These are phyloP conservation scores for Steatornis caripensis DNA, from an alignment of 2,113 vertebrate genomes.

Conservation along the genomic window DNA sequence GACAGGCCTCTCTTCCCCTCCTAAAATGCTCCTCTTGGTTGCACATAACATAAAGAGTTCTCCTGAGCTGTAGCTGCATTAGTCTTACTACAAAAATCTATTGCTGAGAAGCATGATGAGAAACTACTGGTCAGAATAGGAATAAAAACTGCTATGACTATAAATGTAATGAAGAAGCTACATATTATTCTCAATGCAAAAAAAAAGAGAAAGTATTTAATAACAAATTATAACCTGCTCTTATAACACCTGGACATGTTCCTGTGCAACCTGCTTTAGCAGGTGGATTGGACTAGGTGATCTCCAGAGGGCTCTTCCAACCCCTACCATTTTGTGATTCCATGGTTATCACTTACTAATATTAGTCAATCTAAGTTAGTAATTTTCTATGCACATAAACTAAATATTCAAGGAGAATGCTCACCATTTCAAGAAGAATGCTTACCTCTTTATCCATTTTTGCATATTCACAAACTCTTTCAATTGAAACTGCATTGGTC, in stretches of 20 bases:
- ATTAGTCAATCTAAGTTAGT: background rate
- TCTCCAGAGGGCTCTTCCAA: too few species aligned
- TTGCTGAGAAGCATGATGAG: background rate
- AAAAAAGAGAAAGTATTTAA: background rate
- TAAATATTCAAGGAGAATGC: background rate
- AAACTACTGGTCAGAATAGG: background rate
- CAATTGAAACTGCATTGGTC: slow-evolving; percentile 62
- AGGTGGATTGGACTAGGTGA: too few species aligned
- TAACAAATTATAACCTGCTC: background rate
- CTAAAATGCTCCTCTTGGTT: background rate
- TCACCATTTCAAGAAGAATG: background rate
- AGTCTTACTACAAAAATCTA: background rate
- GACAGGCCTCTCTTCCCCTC: background rate
- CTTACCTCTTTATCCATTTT: slow-evolving; percentile 68
- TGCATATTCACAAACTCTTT: slow-evolving; percentile 67
- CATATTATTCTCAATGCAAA: background rate
- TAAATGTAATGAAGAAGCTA: background rate
- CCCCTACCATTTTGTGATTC: too few species aligned
- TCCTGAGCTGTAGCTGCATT: background rate
- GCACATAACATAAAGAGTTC: background rate
- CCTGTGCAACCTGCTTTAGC: too few species aligned
- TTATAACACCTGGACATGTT: too few species aligned
- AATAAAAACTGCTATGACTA: background rate
- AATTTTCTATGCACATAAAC: background rate
- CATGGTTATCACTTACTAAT: background rate